phyloP scores from a whole-genome alignment of 2,797 vertebrate genomes.

The Carapus acus region DNA sequence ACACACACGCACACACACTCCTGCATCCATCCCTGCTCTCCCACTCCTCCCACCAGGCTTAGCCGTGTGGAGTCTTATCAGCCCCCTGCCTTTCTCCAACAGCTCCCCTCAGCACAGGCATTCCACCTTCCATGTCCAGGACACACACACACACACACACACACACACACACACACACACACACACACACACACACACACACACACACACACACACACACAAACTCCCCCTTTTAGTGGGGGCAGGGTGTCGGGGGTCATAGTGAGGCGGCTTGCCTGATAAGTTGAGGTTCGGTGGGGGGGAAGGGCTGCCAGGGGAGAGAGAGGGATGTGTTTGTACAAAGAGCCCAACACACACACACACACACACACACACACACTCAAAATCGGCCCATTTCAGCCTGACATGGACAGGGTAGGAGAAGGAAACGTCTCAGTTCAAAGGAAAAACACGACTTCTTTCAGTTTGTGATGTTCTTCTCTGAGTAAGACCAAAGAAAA shows the following conservation, averaged over 20 bases:
- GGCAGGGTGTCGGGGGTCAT: constrained; percentile 54
- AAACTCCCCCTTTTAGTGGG: constrained; percentile 39
- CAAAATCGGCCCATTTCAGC: too few relatives aligned
- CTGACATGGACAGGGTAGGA: too few relatives aligned
- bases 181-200: too few relatives aligned
- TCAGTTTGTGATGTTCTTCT: too few relatives aligned
- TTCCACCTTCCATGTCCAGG: constrained; percentile 58
- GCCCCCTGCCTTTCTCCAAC: constrained; percentile 39
- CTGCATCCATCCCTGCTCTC: constrained; percentile 52
- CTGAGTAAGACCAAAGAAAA: too few relatives aligned
- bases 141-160: too few relatives aligned
- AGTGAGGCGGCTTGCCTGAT: constrained; percentile 45
- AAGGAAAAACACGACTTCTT: too few relatives aligned
- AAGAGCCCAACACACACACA: constrained; percentile 4
- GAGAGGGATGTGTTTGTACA: constrained; percentile 43
- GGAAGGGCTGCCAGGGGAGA: constrained; percentile 28
- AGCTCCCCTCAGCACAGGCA: constrained; percentile 48
- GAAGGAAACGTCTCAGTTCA: too few relatives aligned
- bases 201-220: too few relatives aligned
- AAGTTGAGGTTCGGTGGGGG: constrained; percentile 55
- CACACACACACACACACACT: too few relatives aligned
- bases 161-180: too few relatives aligned
- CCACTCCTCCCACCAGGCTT: constrained; percentile 49
- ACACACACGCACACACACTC: too few relatives aligned
- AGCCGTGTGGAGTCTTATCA: constrained; percentile 43